Evolutionary conservation across 2,888 invertebrate genomes (phyloP), one percentile per base, ranked within the genome.

Genomic region (Ephialtes manifestator): DNA sequence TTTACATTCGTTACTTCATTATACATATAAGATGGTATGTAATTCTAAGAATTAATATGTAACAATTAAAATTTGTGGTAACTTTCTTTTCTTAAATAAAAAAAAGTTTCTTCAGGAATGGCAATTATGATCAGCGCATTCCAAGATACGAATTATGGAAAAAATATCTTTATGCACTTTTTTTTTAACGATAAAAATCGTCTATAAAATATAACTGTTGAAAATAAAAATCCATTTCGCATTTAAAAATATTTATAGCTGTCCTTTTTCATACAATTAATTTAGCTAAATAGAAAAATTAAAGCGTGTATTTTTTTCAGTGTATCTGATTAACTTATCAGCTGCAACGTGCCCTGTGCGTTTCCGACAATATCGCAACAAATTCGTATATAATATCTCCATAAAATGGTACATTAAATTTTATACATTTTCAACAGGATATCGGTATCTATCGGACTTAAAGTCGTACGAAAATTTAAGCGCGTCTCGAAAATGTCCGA

Each of bases 401-500:
- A 39, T 65, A 65, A 65, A 65, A 39, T 65, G 39, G 63, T 65
- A 65, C 43, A 65, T 39, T 11, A 65, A 65, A 65, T 65, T 18
- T 65, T 43, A 65, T 39, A 65, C 18, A 65, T 39, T 39, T 39
- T 65, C 39, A 65, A 65, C 39, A 65, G n/a, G 18, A n/a, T 35
- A 35, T 18, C 39, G 63, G 39, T 39, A 39, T 18, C 63, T 35
- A 65, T 43, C 63, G 63, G 39, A 18, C 18, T 35, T 65, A 8
- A 39, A 10, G 18, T 18, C 10, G 18, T 43, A 20, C 20, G 39
- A 65, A 65, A 43, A 65, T n/a, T 39, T 39, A 43, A 39, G 35
- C 35, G 35, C 35, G 39, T 65, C 63, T 4, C n/a, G 35, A 18
- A 10, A 39, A 20, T 39, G 11, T 39, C 63, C 39, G 20, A 2